Evolutionary conservation across 2,797 vertebrate genomes (phyloP), one percentile per base, ranked within the genome.

Genomic region (Gymnopithys bicolor): DNA sequence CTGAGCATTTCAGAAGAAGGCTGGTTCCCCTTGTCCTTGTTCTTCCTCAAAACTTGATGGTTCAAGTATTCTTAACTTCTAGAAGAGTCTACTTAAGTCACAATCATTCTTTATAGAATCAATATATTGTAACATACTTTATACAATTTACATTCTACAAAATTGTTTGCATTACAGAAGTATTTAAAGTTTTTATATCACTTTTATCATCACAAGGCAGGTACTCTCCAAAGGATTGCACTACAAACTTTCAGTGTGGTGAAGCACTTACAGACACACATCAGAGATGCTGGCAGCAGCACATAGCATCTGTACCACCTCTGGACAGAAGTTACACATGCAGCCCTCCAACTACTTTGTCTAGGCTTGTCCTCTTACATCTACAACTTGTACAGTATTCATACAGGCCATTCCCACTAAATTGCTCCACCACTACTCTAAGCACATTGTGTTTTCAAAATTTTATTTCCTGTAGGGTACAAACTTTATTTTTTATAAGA

Each of bases 71-170:
- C 62, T 28, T 58, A 30, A 55, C 25, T 28, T 7, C 32, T 24
- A 62, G 27, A 79, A 11, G 0, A 58, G 17, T 51, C 89, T 35
- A 94, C 32, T 64, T 30, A 71, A 75, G 24, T 76, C 77, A 88
- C 52, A 90, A 53, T 5, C 51, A 76, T 46, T 74, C 30, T 71
- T 90, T 60, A 75, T 19, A 70, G 62, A 86, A 81, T 78, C 60
- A 58, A 16, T 88, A 70, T 74, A 75, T 46, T 69, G n/a, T 69
- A 89, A 63, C 35, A 79, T 22, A 83, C 85, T 87, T 91, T 88
- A 80, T 70, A 80, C 48, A 87, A 60, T 49, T 84, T 64, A 90
- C 45, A 68, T 52, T 86, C 88, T 93, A 87, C 51, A 92, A 93
- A 94, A 84, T 15, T 13, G 15, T 83, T 35, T 67, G n/a, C 28